Evolutionary conservation across 2,888 invertebrate species (phyloP).

Genomic region (Creontiades dilutus): DNA sequence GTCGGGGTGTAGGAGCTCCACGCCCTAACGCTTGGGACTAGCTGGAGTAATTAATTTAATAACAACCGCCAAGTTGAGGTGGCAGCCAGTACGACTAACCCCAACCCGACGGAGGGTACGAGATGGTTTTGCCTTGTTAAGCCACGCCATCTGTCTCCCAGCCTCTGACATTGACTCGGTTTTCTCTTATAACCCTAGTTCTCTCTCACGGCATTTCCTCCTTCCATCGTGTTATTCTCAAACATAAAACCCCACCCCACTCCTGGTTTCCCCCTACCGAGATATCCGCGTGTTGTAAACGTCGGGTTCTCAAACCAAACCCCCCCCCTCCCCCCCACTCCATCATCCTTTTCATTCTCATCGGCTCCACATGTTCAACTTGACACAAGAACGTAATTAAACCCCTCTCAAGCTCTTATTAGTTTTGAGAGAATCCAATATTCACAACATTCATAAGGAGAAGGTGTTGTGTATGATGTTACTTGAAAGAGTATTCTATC

Average conservation of each 20-base stretch:
- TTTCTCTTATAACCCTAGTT: conserved; percentile 4
- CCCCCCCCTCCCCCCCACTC: not conserved
- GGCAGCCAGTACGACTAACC: not conserved
- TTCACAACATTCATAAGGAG: no score
- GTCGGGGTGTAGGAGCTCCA: not conserved
- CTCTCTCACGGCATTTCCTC: conserved; percentile 6
- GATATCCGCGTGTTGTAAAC: conserved; percentile 12
- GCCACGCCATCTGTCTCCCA: conserved; percentile 49
- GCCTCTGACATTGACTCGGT: conserved; percentile 48
- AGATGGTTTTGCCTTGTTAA: conserved; percentile 40
- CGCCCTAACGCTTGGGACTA: not conserved
- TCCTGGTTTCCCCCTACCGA: not conserved
- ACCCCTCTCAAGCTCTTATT: not conserved
- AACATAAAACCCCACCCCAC: conserved; percentile 3
- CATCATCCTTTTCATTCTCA: no score
- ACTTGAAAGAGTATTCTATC: no score
- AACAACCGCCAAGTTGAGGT: conserved; percentile 41
- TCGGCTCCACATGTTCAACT: not conserved
- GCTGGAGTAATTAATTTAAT: conserved; percentile 34
- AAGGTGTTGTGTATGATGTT: no score
- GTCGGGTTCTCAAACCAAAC: not conserved
- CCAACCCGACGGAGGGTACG: not conserved
- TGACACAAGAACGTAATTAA: not conserved
- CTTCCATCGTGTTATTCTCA: conserved; percentile 25
- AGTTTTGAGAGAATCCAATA: not conserved